Percentiles rank a stretch among this genome's conserved stretches.
These are phyloP conservation scores for Leucania comma DNA, from an alignment of 2,888 invertebrate genomes.

Conservation along the genomic window DNA sequence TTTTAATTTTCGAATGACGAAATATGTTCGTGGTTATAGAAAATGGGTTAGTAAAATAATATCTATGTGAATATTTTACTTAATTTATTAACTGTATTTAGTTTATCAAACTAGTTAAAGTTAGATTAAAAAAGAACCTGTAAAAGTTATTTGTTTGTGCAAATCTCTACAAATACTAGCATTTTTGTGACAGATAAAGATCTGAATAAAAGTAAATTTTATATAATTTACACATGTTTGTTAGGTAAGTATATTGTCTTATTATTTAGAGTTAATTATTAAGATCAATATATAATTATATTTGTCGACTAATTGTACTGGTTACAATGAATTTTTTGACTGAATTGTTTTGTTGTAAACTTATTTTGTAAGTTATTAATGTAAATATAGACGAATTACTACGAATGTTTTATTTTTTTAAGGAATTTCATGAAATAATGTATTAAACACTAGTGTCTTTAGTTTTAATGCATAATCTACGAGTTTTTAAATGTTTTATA, in stretches of 20 bases:
- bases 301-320: constrained; percentile 72
- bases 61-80: too few species aligned
- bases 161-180: background rate
- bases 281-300: constrained; percentile 39
- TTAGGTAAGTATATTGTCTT: constrained; percentile 64
- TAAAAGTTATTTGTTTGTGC: background rate
- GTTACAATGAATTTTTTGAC: constrained; percentile 66
- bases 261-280: constrained; percentile 40
- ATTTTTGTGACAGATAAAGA: background rate
- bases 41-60: too few species aligned
- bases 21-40: too few species aligned
- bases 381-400: constrained; percentile 11
- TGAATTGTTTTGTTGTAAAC: constrained; percentile 29
- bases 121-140: background rate
- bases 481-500: too few species aligned
- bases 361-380: background rate
- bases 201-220: constrained; percentile 39
- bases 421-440: constrained; percentile 16
- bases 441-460: background rate
- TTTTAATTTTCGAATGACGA: too few species aligned
- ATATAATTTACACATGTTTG: constrained; percentile 60
- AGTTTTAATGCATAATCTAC: too few species aligned
- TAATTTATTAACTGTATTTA: background rate
- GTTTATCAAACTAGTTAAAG: background rate
- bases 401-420: background rate